phyloP scores from a whole-genome alignment of 2,113 vertebrate species.

The Dryoscopus gambensis region DNA sequence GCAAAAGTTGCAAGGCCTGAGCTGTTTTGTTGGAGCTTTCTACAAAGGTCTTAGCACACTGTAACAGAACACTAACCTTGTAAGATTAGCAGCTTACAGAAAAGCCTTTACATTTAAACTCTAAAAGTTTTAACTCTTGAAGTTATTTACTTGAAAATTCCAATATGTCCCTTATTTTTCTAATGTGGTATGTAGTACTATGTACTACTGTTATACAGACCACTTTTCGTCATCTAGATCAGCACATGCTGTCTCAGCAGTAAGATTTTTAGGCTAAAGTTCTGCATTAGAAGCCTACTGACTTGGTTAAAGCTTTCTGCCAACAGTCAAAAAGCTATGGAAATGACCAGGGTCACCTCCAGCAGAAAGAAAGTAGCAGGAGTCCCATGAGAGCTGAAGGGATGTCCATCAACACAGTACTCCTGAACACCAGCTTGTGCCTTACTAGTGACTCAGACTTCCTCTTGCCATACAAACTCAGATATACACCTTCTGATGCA shows the following conservation, averaged over 20 bases:
- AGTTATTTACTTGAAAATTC: not conserved
- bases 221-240: not conserved
- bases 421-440: not conserved
- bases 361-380: not conserved
- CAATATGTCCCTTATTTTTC: not conserved
- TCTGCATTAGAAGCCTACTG: not conserved
- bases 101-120: not conserved
- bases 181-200: not conserved
- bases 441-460: rapidly evolving
- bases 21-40: not conserved
- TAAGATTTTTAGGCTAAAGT: not conserved
- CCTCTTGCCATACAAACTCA: not conserved
- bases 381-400: not conserved
- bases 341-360: not conserved
- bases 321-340: not conserved
- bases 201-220: not conserved
- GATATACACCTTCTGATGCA: not conserved
- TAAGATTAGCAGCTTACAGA: not conserved
- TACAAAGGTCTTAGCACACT: not conserved
- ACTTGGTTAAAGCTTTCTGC: not conserved
- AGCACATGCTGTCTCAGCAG: not conserved
- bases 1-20: not conserved
- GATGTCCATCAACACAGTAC: not conserved
- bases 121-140: not conserved
- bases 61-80: not conserved